Evolutionary conservation across 1,140 invertebrate genomes (phyloP), one percentile per base, ranked within the genome.

Genomic region (Paraescarpia echinospica): DNA sequence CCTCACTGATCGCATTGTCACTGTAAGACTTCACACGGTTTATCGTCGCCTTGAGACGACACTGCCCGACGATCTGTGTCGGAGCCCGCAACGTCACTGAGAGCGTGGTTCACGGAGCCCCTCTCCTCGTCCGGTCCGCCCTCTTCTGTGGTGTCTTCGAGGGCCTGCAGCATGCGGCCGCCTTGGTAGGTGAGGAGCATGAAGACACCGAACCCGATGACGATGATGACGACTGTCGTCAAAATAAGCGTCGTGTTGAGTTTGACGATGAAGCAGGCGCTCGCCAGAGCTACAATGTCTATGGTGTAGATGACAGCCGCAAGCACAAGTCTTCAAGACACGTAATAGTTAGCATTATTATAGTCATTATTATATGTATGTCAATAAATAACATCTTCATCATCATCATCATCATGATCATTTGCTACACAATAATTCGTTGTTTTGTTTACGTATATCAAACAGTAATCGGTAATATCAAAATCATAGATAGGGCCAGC

Each of bases 301-400:
- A 95, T 91, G 88, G 95, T 93, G 93, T 95, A 95, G 89, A 95
- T 93, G 41, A 95, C 92, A 22, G 91, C 92, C 34, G 95, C 95
- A 4, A 95, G 93, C 27, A 95, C 95, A 89, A 94, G 94, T 88
- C 95, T 93, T 77, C 59, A 77, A 22, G 59, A 77, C 2, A 77
- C 27, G 22, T 77, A 4, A 77, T 77, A 12, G 12, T 77, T 27
- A 77, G 8, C 59, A 77, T 31, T 77, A 77, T 77, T 12, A 77
- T 77, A 14, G 27, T 27, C 22, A 77, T 31, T 77, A 27, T 77
- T 77, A 77, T 31, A 12, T 77, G 22, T 77, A 1, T 41, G 41
- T 12, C 41, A 41, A 41, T 12, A 6, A 41, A 4, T 4, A 41
- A 6, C 41, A 41, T n/a, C n/a, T n/a, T n/a, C n/a, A n/a, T n/a